These are phyloP conservation scores for Drosophila navojoa DNA, from an alignment of 1,140 invertebrate genomes.

Conservation along the genomic window DNA sequence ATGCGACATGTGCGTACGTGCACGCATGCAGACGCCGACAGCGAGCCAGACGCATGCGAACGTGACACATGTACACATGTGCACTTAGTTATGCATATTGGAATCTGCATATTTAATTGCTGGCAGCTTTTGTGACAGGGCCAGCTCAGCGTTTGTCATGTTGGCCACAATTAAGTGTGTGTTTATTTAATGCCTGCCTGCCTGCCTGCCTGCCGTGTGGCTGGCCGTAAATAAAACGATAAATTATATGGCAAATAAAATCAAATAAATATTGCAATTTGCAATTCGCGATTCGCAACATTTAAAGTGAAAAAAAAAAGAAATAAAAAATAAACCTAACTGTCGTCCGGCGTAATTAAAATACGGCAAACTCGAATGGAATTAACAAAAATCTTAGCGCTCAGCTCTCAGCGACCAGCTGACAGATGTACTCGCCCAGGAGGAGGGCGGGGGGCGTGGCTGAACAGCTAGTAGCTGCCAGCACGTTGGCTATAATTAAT, in stretches of 20 bases:
- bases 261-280: constrained; percentile 42
- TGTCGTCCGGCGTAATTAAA: constrained; percentile 52
- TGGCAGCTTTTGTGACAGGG: constrained; percentile 26
- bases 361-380: constrained; percentile 50
- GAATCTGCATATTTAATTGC: constrained; percentile 39
- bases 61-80: not conserved
- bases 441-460: too few relatives aligned
- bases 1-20: not conserved
- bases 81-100: constrained; percentile 22
- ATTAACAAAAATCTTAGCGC: constrained; percentile 47
- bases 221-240: not conserved
- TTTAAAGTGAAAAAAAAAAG: not conserved
- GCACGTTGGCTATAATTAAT: constrained; percentile 59
- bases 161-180: constrained; percentile 67
- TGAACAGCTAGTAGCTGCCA: not conserved
- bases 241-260: constrained; percentile 5
- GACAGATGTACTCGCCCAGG: constrained; percentile 1
- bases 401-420: constrained; percentile 16
- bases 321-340: constrained; percentile 13
- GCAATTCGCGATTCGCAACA: constrained; percentile 21
- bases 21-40: too few relatives aligned
- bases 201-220: constrained; percentile 2
- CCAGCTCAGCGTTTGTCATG: constrained; percentile 39
- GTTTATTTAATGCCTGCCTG: constrained; percentile 52
- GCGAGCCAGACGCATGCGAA: not conserved